Base-by-base conservation (phyloP, 2,113 vertebrate species). In the Physeter macrocephalus region DNA sequence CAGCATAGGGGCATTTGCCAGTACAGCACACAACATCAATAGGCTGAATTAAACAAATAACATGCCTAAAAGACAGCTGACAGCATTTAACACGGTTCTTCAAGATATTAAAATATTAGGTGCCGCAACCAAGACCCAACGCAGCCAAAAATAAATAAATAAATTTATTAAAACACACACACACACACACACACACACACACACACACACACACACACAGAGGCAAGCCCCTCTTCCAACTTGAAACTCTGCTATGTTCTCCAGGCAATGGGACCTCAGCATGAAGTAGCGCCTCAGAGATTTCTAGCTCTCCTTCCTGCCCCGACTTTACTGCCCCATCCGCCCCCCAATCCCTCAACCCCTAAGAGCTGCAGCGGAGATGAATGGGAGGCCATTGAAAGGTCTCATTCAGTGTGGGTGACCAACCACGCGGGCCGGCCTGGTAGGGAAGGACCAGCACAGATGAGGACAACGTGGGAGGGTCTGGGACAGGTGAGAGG, bases 381-480 rank as follows among this genome's bases (percentile, higher is more conserved):
- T 0, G 17, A 34, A 12, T 1, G 6, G 29, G 14, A 52, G n/a
- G 17, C 27, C 57, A n/a, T 0, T 13, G 78, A 41, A 71, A 31
- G 29, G 29, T 5, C 36, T 80, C 46, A 0, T 0, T 3, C 0
- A 23, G 52, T 25, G 20, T 14, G 11, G 13, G 14, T 39, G 77
- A 43, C 41, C 59, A 46, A 15, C 49, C 2, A 0, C 0, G 23
- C 9, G 25, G 11, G 25, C 49, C 0, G 36, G 13, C n/a, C 41
- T 3, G 29, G 29, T 11, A 17, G 34, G 49, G 15, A 49, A 36
- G 64, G 57, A 27, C 15, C 18, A 20, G 41, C 39, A 14, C 17
- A 6, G 14, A 49, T 0, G 12, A 21, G 27, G 34, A 69, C 49
- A 39, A 8, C 1, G 6, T 3, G 17, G 46, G 4, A 2, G 17